Conservation (phyloP, 2,113 vertebrate genomes). For the Albula goreensis region DNA sequence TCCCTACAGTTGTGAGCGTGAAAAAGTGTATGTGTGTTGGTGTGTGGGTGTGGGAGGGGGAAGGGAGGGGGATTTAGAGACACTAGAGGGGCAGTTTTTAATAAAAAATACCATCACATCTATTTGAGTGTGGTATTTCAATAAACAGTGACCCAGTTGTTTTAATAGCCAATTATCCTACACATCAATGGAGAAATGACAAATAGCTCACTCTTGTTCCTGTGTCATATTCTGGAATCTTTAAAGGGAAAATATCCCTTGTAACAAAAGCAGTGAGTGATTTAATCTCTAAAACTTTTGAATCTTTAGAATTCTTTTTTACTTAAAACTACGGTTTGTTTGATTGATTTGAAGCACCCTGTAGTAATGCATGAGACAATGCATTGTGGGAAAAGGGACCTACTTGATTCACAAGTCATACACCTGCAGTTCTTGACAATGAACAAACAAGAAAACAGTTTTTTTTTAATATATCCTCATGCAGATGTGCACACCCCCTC, state of each 20-base stretch:
- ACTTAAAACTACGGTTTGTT: not conserved
- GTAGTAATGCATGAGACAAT: not conserved
- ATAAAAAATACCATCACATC: not conserved
- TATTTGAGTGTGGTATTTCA: constrained; percentile 15
- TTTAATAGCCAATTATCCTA: not conserved
- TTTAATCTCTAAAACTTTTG: not conserved
- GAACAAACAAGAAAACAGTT: constrained; percentile 5
- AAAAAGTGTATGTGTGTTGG: not conserved
- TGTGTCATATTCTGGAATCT: constrained; percentile 4
- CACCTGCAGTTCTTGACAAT: not conserved
- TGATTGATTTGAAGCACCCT: not conserved
- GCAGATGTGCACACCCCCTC: not conserved
- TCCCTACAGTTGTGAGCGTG: no score
- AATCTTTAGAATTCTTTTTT: not conserved
- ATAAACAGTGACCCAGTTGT: constrained; percentile 22
- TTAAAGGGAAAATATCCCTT: not conserved
- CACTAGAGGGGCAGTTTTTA: not conserved
- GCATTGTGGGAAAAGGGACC: not conserved
- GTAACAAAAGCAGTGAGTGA: not conserved
- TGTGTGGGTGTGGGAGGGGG: not conserved
- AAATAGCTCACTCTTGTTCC: not conserved
- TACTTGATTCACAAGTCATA: not conserved
- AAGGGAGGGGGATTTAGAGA: not conserved
- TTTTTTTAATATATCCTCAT: not conserved
- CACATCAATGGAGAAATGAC: not conserved